Evolutionary conservation across 2,113 vertebrate species (phyloP).

Genomic region (Tautogolabrus adspersus): DNA sequence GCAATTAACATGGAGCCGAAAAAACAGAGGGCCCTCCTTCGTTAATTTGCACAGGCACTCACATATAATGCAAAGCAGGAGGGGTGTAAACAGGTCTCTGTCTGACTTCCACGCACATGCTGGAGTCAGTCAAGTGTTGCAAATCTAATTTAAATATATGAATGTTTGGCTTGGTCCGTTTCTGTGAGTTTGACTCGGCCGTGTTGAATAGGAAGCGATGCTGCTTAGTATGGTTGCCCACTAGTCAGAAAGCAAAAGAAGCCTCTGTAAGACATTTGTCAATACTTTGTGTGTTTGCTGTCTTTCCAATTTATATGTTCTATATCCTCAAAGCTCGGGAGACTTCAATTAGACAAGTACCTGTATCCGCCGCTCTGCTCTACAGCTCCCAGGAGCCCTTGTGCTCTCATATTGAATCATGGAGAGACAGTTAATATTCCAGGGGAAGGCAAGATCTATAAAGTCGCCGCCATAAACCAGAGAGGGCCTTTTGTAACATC

Average conservation of each 20-base stretch:
- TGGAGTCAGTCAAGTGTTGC: conserved; percentile 85
- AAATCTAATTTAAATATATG: conserved; percentile 89
- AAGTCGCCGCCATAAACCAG: conserved; percentile 74
- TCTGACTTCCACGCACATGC: conserved; percentile 65
- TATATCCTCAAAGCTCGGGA: conserved; percentile 46
- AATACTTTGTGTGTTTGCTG: conserved; percentile 62
- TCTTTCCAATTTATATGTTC: conserved; percentile 73
- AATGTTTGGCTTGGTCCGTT: conserved; percentile 85
- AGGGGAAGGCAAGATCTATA: conserved; percentile 72
- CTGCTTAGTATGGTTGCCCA: conserved; percentile 53
- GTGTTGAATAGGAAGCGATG: conserved; percentile 60
- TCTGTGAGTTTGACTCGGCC: conserved; percentile 63
- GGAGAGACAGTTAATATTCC: conserved; percentile 78
- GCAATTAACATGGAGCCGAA: conserved; percentile 84
- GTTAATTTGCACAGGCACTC: conserved; percentile 83
- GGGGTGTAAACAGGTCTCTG: conserved; percentile 81
- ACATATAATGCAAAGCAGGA: conserved; percentile 77
- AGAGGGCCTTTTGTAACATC: conserved; percentile 67
- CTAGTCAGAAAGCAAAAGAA: conserved; percentile 22
- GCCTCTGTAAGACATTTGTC: conserved; percentile 67
- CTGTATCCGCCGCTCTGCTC: conserved; percentile 66
- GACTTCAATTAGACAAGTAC: conserved; percentile 83
- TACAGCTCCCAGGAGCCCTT: conserved; percentile 71
- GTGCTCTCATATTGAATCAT: conserved; percentile 73
- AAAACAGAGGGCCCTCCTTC: conserved; percentile 74